phyloP scores from a whole-genome alignment of 2,113 vertebrate species.

The Neoarius graeffei region DNA sequence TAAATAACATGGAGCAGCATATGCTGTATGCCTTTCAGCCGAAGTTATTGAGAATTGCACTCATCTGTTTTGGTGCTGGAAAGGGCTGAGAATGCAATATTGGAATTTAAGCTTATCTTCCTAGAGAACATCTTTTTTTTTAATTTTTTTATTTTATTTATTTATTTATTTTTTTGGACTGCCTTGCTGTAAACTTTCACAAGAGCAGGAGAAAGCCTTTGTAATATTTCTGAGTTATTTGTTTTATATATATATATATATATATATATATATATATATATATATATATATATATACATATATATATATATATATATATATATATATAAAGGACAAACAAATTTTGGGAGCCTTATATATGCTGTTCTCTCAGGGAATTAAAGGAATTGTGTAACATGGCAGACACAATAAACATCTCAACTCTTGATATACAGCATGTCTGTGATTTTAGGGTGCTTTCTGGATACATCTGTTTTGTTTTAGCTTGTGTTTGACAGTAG shows the following conservation, averaged over 20 bases:
- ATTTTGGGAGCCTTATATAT: slow-evolving; percentile 26
- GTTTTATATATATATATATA: not conserved
- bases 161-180: not conserved
- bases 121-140: slow-evolving; percentile 17
- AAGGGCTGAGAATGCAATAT: slow-evolving; percentile 37
- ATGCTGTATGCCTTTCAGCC: slow-evolving; percentile 35
- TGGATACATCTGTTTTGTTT: slow-evolving; percentile 1
- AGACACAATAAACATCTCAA: slow-evolving; percentile 40
- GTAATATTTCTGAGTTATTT: slow-evolving; percentile 48
- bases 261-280: no score
- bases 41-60: slow-evolving; percentile 37
- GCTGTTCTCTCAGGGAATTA: slow-evolving; percentile 9
- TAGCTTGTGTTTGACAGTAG: slow-evolving; percentile 24
- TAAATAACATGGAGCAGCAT: slow-evolving; percentile 35
- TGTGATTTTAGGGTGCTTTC: slow-evolving; percentile 16
- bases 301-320: no score
- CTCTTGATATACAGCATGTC: slow-evolving; percentile 8
- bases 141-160: no score
- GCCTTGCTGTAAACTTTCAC: slow-evolving; percentile 43
- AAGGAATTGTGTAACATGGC: slow-evolving; percentile 23
- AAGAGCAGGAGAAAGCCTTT: slow-evolving; percentile 26
- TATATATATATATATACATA: no score
- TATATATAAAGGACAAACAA: slow-evolving; percentile 22
- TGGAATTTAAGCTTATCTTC: slow-evolving; percentile 22
- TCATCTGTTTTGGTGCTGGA: slow-evolving; percentile 45